These are phyloP conservation scores for Protosalanx chinensis DNA, from an alignment of 2,797 vertebrate species.

Conservation along the genomic window DNA sequence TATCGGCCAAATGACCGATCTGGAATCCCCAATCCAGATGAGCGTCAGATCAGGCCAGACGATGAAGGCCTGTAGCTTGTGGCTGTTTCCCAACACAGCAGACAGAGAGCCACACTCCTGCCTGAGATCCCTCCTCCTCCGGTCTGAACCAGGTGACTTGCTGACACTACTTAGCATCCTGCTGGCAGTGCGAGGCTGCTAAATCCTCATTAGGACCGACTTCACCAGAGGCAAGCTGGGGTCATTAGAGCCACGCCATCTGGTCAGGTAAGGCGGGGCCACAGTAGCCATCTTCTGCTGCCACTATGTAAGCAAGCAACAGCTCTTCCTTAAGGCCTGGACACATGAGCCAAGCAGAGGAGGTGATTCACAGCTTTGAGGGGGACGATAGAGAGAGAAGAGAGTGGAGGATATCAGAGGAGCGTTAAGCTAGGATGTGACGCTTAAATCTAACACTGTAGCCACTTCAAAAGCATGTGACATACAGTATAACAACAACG, in stretches of 20 bases:
- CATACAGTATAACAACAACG: no score
- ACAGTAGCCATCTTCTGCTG: constrained; percentile 5
- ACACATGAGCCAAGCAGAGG: not conserved
- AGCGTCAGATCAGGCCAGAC: not conserved
- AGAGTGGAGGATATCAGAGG: no score
- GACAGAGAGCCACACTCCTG: constrained; percentile 1
- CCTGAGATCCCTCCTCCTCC: constrained; percentile 1
- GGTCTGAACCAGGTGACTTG: constrained; percentile 19
- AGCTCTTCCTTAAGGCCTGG: not conserved
- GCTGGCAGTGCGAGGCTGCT: constrained; percentile 32
- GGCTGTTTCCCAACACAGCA: not conserved
- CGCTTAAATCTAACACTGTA: no score
- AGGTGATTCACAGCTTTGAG: no score
- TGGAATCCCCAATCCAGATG: not conserved
- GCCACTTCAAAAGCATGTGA: no score
- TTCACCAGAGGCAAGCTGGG: constrained; percentile 34
- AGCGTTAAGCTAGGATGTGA: no score
- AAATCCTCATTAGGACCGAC: constrained; percentile 53
- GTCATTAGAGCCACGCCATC: constrained; percentile 52
- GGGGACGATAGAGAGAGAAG: no score
- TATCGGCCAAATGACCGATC: not conserved
- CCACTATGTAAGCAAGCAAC: constrained; percentile 24
- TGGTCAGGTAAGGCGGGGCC: constrained; percentile 26
- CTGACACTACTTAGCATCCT: constrained; percentile 26
- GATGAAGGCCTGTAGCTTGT: not conserved